Base-by-base conservation (phyloP, 1,140 invertebrate genomes). In the Drosophila ercepeae region DNA sequence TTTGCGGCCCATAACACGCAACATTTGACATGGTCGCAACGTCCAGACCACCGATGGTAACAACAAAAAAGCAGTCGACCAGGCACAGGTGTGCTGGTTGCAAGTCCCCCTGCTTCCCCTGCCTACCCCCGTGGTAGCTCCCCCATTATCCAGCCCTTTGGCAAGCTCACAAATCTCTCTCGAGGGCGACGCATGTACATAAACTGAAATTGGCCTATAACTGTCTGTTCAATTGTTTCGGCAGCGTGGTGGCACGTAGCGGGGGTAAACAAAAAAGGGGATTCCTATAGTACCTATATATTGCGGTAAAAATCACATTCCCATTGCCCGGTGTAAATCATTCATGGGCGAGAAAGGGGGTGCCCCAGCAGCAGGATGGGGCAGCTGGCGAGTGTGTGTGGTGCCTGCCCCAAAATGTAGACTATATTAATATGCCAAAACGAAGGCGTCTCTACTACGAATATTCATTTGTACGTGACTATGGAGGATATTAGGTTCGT, bases 341-440 rank as follows among this genome's bases (percentile, higher is more conserved):
- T 86, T 86, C 81, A 86, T 86, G 63, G 73, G 76, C 54, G 70
- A 58, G 68, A 50, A 60, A 21, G 34, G 19, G 27, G 18, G 52
- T 48, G 52, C n/a, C n/a, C n/a, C n/a, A n/a, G n/a, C n/a, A n/a
- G 11, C 11, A 14, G 13, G 16, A 21, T 18, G 13, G 23, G 13
- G 44, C 21, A 18, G 11, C 29, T n/a, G 8, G 32, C 18, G 21
- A 41, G 44, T 21, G 14, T 11, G n/a, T 8, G 14, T 21, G 53
- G 14, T 23, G 54, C 29, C 46, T 27, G 72, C 61, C 69, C 76
- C 69, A 45, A 77, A 86, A 77, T 78, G 77, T 70, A 88, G 82
- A 86, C 81, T 86, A 86, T 88, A 86, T 86, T 86, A 86, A 88
- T 88, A 86, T 88, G 81, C 73, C 83, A 86, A 82, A 83, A 78